A percentile compares a stretch with the other conserved stretches of the same genome.
Evolutionary conservation across 1,140 invertebrate genomes (phyloP).

Genomic region (Drosophila mauritiana): DNA sequence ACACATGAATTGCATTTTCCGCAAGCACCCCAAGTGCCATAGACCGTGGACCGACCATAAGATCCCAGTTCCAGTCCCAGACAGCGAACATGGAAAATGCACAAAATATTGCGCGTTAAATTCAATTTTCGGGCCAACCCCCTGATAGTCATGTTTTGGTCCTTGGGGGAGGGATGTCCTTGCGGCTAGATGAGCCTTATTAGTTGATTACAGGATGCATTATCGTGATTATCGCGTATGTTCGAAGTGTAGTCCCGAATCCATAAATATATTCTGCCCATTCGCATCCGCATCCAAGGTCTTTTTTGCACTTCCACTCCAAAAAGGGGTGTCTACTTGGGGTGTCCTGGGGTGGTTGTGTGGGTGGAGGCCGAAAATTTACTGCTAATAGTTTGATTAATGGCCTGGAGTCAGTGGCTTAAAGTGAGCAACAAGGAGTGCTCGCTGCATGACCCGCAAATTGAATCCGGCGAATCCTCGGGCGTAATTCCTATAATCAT

Average conservation of each 20-base stretch:
- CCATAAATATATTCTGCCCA: slow-evolving; percentile 62
- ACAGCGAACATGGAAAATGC: slow-evolving; percentile 70
- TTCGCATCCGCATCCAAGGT: slow-evolving; percentile 5
- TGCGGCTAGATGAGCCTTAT: slow-evolving; percentile 81
- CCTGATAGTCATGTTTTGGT: slow-evolving; percentile 1
- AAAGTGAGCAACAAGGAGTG: slow-evolving; percentile 55
- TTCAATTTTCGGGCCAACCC: slow-evolving; percentile 77
- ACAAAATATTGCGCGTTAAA: slow-evolving; percentile 84
- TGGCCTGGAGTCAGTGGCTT: slow-evolving; percentile 57
- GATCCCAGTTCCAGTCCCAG: slow-evolving; percentile 4
- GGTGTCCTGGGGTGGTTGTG: slow-evolving; percentile 22
- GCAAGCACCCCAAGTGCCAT: slow-evolving; percentile 53
- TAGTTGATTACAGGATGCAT: slow-evolving; percentile 85
- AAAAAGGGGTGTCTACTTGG: slow-evolving; percentile 45
- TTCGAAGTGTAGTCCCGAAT: slow-evolving; percentile 37
- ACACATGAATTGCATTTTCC: slow-evolving; percentile 82
- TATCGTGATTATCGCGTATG: slow-evolving; percentile 84
- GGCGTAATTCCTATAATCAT: slow-evolving; percentile 55
- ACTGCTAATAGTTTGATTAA: slow-evolving; percentile 84
- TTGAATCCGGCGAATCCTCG: slow-evolving; percentile 34
- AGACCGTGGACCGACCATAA: slow-evolving; percentile 14
- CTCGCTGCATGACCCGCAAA: slow-evolving; percentile 20
- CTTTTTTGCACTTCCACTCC: slow-evolving; percentile 36
- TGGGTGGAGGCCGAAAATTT: slow-evolving; percentile 55
- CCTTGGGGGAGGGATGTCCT: slow-evolving; percentile 46